These are phyloP conservation scores for Chrysomela aeneicollis DNA, from an alignment of 2,888 invertebrate genomes.

Conservation along the genomic window DNA sequence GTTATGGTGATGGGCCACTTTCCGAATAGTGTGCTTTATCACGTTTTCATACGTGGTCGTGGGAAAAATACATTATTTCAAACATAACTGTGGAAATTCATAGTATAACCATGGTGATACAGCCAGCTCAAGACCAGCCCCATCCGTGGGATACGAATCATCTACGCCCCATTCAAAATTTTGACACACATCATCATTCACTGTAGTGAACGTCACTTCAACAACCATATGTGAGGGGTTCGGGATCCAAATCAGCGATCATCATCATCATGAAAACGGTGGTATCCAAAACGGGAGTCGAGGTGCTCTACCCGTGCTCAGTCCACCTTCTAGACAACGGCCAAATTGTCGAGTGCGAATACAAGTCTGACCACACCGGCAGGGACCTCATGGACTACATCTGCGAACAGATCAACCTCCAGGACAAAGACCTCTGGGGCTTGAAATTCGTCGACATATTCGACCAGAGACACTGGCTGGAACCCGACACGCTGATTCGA, in stretches of 20 bases:
- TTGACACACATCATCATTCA: background rate
- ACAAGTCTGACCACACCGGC: conserved; percentile 42
- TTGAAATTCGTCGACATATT: conserved; percentile 38
- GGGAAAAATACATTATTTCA: too few relatives aligned
- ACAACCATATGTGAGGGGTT: conserved; percentile 4
- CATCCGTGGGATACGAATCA: too few relatives aligned
- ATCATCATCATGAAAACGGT: conserved; percentile 39
- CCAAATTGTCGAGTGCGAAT: conserved; percentile 41
- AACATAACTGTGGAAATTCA: too few relatives aligned
- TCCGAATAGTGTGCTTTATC: too few relatives aligned
- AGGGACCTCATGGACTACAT: conserved; percentile 39
- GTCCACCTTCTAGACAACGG: conserved; percentile 41
- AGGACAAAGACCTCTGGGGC: conserved; percentile 40
- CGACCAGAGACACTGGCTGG: conserved; percentile 43
- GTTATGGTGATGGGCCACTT: too few relatives aligned
- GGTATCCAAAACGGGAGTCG: conserved; percentile 39
- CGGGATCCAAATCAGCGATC: conserved; percentile 17
- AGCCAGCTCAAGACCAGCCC: too few relatives aligned
- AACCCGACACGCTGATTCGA: conserved; percentile 38
- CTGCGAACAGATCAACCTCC: conserved; percentile 39
- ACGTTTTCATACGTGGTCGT: too few relatives aligned
- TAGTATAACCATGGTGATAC: too few relatives aligned
- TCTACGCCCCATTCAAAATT: background rate
- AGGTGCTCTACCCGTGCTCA: conserved; percentile 41
- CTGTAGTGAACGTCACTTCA: background rate